Conservation (phyloP, 2,888 invertebrate genomes). For the Andrena dorsata region DNA sequence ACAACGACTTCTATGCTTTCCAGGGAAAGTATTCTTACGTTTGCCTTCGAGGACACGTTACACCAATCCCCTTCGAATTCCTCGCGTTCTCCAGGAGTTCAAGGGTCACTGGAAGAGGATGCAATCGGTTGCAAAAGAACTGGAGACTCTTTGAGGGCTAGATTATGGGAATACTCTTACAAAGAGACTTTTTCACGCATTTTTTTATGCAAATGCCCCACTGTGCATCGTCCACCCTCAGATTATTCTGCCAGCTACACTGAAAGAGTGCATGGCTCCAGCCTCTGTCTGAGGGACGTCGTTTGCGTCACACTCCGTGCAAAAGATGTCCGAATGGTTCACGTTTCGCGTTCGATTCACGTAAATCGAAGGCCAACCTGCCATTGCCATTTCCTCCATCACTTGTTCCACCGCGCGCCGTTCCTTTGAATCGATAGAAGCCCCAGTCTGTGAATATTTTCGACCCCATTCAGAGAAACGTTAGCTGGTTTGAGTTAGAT, state of each 20-base stretch:
- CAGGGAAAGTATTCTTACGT: neutral
- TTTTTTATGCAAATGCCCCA: neutral
- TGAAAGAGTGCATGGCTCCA: neutral
- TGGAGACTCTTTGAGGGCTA: conserved; percentile 17
- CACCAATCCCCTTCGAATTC: conserved; percentile 33
- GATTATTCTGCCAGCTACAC: conserved; percentile 29
- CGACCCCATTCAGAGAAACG: too few species aligned
- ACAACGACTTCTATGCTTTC: neutral
- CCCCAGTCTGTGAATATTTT: neutral
- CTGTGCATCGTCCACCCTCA: conserved; percentile 14
- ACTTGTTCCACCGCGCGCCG: too few species aligned
- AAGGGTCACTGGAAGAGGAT: conserved; percentile 34
- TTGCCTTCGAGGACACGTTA: neutral
- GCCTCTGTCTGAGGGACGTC: neutral
- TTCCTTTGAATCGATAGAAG: neutral
- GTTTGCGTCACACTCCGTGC: conserved; percentile 3
- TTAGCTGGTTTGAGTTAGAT: too few species aligned
- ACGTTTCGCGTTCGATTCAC: conserved; percentile 12
- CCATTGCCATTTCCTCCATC: conserved; percentile 8
- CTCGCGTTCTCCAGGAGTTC: conserved; percentile 42
- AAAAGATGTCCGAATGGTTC: neutral
- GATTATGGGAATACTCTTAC: too few species aligned
- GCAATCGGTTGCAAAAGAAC: conserved; percentile 52
- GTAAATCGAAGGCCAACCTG: conserved; percentile 30
- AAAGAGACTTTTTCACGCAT: too few species aligned